Evolutionary conservation across 2,797 vertebrate genomes (phyloP).

Genomic region (Eulemur rubriventer): DNA sequence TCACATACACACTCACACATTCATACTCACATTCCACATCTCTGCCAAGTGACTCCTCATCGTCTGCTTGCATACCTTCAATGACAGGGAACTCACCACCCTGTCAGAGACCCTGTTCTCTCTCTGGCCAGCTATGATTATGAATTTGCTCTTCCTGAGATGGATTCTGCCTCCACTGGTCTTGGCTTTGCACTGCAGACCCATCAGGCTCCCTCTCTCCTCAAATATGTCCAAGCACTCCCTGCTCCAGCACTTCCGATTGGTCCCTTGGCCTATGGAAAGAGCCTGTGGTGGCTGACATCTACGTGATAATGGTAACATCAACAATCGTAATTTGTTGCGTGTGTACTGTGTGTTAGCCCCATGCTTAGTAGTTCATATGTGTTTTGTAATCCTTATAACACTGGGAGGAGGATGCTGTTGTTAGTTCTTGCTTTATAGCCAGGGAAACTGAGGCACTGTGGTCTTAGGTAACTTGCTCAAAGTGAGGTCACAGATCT

Average conservation of each 20-base stretch:
- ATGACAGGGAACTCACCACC: background rate
- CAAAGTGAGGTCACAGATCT: background rate
- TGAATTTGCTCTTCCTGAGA: background rate
- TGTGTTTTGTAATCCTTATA: background rate
- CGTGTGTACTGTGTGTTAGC: background rate
- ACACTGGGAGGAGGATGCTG: background rate
- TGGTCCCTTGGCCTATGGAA: background rate
- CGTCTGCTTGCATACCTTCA: background rate
- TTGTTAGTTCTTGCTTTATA: background rate
- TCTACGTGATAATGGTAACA: background rate
- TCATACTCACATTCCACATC: background rate
- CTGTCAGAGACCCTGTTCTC: background rate
- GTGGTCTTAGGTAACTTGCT: background rate
- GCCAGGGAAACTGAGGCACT: background rate
- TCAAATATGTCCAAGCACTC: background rate
- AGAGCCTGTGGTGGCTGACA: too few relatives aligned
- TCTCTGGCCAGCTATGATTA: background rate
- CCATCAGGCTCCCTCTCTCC: background rate
- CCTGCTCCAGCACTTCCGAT: background rate
- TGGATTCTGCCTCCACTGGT: background rate
- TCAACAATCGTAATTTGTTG: background rate
- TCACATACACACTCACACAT: background rate
- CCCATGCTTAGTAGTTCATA: background rate
- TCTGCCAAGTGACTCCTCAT: background rate
- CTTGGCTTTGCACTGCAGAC: background rate